phyloP scores from a whole-genome alignment of 2,888 invertebrate genomes.

The Miltochrista miniata region DNA sequence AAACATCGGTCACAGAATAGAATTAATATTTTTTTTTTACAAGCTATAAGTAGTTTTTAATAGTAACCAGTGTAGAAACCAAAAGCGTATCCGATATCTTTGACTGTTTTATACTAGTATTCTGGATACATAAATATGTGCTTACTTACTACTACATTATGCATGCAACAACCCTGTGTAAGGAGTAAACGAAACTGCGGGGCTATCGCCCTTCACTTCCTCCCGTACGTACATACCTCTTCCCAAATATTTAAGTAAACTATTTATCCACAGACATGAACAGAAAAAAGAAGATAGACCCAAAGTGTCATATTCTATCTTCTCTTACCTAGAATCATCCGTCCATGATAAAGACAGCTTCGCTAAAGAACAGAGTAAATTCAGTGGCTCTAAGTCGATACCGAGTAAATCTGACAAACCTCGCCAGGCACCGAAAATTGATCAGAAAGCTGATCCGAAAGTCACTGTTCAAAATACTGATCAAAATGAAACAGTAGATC shows the following conservation, averaged over 20 bases:
- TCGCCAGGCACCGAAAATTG: background rate
- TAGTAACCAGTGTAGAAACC: too few species aligned
- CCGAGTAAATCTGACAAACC: slow-evolving; percentile 19
- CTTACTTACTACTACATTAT: too few species aligned
- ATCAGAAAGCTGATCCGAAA: background rate
- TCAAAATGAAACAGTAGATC: background rate
- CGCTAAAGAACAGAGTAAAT: slow-evolving; percentile 69
- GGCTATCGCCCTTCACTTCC: too few species aligned
- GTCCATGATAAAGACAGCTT: slow-evolving; percentile 83
- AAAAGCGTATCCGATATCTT: too few species aligned
- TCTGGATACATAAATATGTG: too few species aligned
- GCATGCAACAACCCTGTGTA: too few species aligned
- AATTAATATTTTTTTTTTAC: too few species aligned
- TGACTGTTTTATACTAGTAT: too few species aligned
- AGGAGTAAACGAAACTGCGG: too few species aligned
- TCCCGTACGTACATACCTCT: too few species aligned
- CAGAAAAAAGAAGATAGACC: slow-evolving; percentile 72
- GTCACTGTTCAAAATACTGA: slow-evolving; percentile 1
- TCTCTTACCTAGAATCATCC: slow-evolving; percentile 88
- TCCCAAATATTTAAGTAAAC: background rate
- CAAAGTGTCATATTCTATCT: slow-evolving; percentile 88
- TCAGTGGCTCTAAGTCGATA: slow-evolving; percentile 72
- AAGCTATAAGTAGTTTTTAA: too few species aligned
- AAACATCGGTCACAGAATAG: too few species aligned
- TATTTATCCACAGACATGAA: slow-evolving; percentile 65